phyloP scores from a whole-genome alignment of 2,888 invertebrate genomes.

The Brenthis ino region DNA sequence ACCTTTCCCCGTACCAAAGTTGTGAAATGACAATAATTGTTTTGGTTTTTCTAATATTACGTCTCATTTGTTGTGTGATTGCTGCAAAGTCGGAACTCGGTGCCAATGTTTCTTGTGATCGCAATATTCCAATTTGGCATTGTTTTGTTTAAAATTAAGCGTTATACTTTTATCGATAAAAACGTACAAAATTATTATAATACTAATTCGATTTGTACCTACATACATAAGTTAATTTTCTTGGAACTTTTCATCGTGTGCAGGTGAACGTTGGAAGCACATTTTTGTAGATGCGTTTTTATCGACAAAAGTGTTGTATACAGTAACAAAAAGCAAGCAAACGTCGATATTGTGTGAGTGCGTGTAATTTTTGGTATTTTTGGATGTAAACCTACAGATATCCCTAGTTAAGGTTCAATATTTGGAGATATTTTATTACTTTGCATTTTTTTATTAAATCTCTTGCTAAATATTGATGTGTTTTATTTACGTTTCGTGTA shows the following conservation, averaged over 20 bases:
- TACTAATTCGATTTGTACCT: not conserved
- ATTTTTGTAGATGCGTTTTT: conserved; percentile 5
- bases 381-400: conserved; percentile 71
- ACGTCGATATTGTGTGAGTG: conserved; percentile 58
- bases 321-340: conserved; percentile 18
- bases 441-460: conserved; percentile 82
- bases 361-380: conserved; percentile 73
- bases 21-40: conserved; percentile 73
- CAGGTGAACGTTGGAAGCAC: no score
- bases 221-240: no score
- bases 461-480: conserved; percentile 72
- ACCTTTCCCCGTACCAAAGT: conserved; percentile 54
- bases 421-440: conserved; percentile 81
- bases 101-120: conserved; percentile 41
- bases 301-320: not conserved
- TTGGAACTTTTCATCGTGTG: not conserved
- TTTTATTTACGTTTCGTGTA: conserved; percentile 47
- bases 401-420: conserved; percentile 78
- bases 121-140: conserved; percentile 3
- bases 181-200: not conserved
- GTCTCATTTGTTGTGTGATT: conserved; percentile 31
- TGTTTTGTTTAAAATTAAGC: conserved; percentile 5
- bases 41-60: conserved; percentile 22
- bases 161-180: not conserved
- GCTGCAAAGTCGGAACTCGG: conserved; percentile 42